Evolutionary conservation across 2,113 vertebrate species (phyloP).

Genomic region (Nibea coibor): DNA sequence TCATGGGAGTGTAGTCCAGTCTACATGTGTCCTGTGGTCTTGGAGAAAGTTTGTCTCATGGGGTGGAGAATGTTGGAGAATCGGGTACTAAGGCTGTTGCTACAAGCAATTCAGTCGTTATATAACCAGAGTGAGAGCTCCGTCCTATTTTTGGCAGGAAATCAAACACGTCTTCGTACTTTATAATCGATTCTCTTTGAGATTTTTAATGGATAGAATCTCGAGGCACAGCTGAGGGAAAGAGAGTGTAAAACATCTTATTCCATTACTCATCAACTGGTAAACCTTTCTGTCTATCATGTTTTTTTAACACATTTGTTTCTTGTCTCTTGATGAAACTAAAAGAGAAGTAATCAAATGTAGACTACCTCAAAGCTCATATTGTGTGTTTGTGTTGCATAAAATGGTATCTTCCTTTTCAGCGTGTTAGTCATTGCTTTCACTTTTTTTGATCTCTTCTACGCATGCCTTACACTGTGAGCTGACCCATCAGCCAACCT

Average conservation of each 20-base stretch:
- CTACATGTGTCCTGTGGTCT: background rate
- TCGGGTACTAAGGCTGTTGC: background rate
- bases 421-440: constrained; percentile 18
- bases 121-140: background rate
- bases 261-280: background rate
- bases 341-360: background rate
- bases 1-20: background rate
- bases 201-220: background rate
- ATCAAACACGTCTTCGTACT: background rate
- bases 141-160: background rate
- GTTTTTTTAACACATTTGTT: background rate
- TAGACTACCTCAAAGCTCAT: background rate
- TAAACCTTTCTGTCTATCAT: background rate
- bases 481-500: constrained; percentile 55
- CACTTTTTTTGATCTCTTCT: constrained; percentile 5
- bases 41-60: background rate
- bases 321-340: background rate
- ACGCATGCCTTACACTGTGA: constrained; percentile 23
- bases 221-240: background rate
- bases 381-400: background rate
- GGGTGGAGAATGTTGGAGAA: background rate
- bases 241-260: background rate
- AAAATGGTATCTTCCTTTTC: constrained; percentile 24
- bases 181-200: background rate
- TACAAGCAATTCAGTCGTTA: background rate